These are phyloP conservation scores for Strix uralensis DNA, from an alignment of 2,113 vertebrate genomes.

Conservation along the genomic window DNA sequence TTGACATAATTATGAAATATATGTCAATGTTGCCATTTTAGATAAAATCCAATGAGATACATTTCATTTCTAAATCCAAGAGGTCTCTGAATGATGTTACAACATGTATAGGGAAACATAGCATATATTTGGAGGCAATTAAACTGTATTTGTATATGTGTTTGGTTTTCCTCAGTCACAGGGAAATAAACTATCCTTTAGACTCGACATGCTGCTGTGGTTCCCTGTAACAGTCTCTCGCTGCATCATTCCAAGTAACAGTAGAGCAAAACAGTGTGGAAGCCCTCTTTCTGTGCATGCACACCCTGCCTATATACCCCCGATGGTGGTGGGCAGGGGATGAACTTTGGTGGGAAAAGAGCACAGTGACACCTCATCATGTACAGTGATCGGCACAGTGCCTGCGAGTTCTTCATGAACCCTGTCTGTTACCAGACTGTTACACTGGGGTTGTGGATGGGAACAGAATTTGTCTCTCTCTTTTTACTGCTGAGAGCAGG, in stretches of 20 bases:
- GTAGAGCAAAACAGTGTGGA: neutral
- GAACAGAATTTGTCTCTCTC: neutral
- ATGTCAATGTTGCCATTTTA: neutral
- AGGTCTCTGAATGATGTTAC: neutral
- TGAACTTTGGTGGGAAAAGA: neutral
- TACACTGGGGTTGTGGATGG: neutral
- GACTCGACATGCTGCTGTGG: neutral
- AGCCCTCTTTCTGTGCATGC: neutral
- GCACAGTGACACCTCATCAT: neutral
- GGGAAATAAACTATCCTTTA: neutral
- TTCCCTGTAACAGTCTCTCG: neutral
- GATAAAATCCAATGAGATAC: neutral
- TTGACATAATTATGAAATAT: neutral
- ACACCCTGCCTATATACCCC: neutral
- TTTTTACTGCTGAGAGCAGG: neutral
- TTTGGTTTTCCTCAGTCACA: neutral
- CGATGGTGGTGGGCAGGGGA: neutral
- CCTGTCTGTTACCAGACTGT: neutral
- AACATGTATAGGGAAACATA: neutral
- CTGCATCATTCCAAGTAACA: neutral
- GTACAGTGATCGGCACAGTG: accelerated
- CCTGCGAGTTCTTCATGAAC: neutral
- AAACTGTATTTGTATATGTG: neutral
- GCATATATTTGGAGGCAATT: neutral
- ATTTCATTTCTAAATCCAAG: neutral